phyloP scores from a whole-genome alignment of 1,140 invertebrate genomes.

The Propsilocerus akamusi region DNA sequence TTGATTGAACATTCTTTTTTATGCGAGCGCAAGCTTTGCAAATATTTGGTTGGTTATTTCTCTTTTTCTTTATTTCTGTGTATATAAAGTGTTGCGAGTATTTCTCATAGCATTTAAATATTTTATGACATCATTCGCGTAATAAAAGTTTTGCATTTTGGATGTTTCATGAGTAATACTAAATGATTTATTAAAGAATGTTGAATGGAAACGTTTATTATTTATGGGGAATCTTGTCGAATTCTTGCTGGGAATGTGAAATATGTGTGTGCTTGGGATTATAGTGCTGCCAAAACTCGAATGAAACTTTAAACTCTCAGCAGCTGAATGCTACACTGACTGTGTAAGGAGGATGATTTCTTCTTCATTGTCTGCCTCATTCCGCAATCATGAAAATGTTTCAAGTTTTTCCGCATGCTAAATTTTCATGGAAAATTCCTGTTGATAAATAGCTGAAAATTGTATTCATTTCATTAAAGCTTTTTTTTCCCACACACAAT shows the following conservation, averaged over 20 bases:
- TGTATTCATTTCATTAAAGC: too few relatives aligned
- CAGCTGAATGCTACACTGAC: too few relatives aligned
- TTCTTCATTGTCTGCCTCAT: too few relatives aligned
- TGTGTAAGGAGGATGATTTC: too few relatives aligned
- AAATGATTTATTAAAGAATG: constrained; percentile 3
- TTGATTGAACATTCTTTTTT: too few relatives aligned
- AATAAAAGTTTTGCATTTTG: background rate
- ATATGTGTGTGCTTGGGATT: background rate
- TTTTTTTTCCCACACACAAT: background rate
- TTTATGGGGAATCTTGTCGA: background rate
- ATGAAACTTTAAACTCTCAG: background rate
- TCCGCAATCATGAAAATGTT: too few relatives aligned
- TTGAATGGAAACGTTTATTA: constrained; percentile 2
- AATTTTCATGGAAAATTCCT: too few relatives aligned
- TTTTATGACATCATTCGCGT: background rate
- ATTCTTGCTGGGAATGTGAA: background rate
- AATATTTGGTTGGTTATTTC: too few relatives aligned
- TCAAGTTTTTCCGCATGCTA: too few relatives aligned
- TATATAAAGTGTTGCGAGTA: background rate
- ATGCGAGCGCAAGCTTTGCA: too few relatives aligned
- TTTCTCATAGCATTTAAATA: constrained; percentile 4
- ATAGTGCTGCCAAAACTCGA: background rate
- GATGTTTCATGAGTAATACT: background rate
- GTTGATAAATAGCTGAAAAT: too few relatives aligned
- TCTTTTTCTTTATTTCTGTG: background rate